phyloP scores from a whole-genome alignment of 2,113 vertebrate genomes.

The Papio anubis region DNA sequence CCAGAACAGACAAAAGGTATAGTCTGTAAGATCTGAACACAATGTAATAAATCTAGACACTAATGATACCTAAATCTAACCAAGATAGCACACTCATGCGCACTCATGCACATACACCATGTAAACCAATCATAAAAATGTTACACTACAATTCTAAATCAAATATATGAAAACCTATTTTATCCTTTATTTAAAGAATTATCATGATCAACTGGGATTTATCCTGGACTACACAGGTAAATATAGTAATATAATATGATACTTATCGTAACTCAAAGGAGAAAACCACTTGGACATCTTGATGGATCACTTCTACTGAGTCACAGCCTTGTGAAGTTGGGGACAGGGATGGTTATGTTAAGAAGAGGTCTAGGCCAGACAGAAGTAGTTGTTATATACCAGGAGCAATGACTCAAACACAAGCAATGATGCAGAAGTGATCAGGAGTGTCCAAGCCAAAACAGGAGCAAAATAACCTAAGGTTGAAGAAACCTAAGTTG shows the following conservation, averaged over 20 bases:
- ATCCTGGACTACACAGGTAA: not conserved
- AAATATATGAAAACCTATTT: not conserved
- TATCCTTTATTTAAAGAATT: not conserved
- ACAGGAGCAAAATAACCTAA: not conserved
- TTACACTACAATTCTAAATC: not conserved
- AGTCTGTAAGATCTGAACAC: not conserved
- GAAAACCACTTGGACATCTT: not conserved
- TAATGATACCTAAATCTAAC: not conserved
- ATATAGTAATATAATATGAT: not conserved
- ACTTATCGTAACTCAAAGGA: not conserved
- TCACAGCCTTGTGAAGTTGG: not conserved
- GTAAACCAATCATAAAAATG: not conserved
- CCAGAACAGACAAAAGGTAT: not conserved
- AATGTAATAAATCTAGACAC: not conserved
- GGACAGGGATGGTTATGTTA: not conserved
- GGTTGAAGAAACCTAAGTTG: not conserved
- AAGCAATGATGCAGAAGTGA: not conserved
- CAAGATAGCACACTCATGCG: not conserved
- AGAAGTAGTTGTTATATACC: not conserved
- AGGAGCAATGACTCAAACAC: not conserved
- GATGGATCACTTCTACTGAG: not conserved
- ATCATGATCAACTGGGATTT: not conserved
- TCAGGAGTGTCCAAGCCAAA: not conserved
- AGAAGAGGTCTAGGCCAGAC: not conserved
- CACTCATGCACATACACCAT: accelerated